A percentile compares a stretch with the other conserved stretches of the same genome.
Conservation (phyloP, 1,140 invertebrate genomes). For the Papilio polyxenes region DNA sequence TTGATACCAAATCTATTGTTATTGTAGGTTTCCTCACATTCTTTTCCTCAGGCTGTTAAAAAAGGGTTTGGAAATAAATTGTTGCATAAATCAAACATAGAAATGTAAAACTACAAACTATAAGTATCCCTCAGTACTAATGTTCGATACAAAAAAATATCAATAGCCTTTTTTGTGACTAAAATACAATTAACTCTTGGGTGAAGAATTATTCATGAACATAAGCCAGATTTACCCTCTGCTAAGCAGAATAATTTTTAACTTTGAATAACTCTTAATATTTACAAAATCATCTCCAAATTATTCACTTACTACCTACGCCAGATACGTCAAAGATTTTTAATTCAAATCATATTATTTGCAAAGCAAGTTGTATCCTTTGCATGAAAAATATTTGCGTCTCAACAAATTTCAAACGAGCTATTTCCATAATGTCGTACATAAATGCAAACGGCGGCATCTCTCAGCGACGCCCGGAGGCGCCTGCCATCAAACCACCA, state of each 20-base stretch:
- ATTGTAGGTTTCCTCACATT: too few relatives aligned
- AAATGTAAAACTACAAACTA: not conserved
- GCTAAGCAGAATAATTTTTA: not conserved
- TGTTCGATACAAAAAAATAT: too few relatives aligned
- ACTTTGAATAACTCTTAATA: constrained; percentile 7
- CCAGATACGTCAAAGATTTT: constrained; percentile 55
- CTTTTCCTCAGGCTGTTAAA: too few relatives aligned
- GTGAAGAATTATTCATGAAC: not conserved
- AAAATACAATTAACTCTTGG: not conserved
- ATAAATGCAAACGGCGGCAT: constrained; percentile 44
- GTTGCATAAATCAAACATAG: too few relatives aligned
- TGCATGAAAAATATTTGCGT: constrained; percentile 51
- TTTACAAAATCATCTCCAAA: not conserved
- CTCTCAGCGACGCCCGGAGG: constrained; percentile 38
- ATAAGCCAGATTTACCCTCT: constrained; percentile 3
- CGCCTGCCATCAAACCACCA: constrained; percentile 12
- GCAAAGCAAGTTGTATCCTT: constrained; percentile 55
- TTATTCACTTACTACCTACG: constrained; percentile 45
- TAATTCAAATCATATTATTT: constrained; percentile 57
- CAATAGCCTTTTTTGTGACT: too few relatives aligned
- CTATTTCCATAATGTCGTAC: constrained; percentile 46
- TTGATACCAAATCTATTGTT: too few relatives aligned
- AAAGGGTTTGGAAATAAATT: too few relatives aligned
- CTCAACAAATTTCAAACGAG: constrained; percentile 56
- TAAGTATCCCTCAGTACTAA: not conserved